Conservation (phyloP, 2,113 vertebrate species). For the Stomatorhinus ivindoensis region DNA sequence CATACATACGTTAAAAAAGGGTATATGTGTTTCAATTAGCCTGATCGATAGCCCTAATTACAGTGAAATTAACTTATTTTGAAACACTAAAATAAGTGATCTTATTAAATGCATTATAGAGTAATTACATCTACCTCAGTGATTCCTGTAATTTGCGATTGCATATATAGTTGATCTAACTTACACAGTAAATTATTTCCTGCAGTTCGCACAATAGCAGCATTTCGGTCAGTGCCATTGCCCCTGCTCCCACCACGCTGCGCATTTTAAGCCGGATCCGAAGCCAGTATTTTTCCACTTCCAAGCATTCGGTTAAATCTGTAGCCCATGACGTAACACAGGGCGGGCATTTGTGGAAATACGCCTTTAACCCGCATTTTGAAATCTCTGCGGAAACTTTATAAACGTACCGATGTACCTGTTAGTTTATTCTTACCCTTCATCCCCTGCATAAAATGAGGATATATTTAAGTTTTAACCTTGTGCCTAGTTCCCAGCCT, state of each 20-base stretch:
- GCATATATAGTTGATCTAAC: not conserved
- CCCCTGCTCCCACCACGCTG: not conserved
- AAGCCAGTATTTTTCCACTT: constrained; percentile 75
- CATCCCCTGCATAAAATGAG: not conserved
- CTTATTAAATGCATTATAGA: not conserved
- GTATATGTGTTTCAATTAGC: not conserved
- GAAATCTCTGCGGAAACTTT: not conserved
- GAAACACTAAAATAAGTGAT: not conserved
- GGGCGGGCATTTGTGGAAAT: constrained; percentile 39
- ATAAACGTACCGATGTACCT: not conserved
- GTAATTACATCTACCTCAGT: not conserved
- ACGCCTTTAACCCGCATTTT: not conserved
- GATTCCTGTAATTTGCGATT: not conserved
- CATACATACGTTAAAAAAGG: not conserved
- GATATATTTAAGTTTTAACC: constrained; percentile 18
- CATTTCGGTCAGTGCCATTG: not conserved
- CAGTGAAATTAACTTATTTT: not conserved
- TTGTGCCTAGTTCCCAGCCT: constrained; percentile 52
- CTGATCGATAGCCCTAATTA: not conserved
- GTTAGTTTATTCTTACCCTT: not conserved
- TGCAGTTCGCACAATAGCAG: not conserved
- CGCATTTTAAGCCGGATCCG: not conserved
- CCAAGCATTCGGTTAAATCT: constrained; percentile 58
- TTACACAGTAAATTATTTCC: not conserved
- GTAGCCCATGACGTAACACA: constrained; percentile 47